Conservation (phyloP, 2,113 vertebrate species). For the Rousettus leschenaultii region DNA sequence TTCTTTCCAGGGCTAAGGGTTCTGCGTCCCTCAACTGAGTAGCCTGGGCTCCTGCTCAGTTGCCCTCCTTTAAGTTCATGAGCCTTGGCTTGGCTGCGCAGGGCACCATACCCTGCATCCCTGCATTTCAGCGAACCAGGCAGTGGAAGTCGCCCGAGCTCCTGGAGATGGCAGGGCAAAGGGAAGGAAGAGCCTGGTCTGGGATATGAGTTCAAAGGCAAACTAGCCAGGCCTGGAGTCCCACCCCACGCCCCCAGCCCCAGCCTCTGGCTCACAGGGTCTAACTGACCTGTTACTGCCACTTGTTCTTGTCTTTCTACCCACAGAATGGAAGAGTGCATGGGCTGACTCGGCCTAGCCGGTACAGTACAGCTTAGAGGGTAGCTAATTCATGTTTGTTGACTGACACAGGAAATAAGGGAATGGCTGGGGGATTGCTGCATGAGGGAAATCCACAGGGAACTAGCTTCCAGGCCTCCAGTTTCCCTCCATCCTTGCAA, state of each 20-base stretch:
- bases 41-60: neutral
- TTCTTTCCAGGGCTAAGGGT: neutral
- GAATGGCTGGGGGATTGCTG: neutral
- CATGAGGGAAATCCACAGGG: neutral
- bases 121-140: neutral
- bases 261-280: neutral
- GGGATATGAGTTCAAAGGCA: neutral
- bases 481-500: neutral
- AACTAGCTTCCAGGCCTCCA: neutral
- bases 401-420: neutral
- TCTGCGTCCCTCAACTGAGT: neutral
- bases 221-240: neutral
- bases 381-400: neutral
- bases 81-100: neutral
- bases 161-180: neutral
- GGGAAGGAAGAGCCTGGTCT: neutral
- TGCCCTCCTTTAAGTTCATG: neutral
- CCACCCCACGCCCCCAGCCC: neutral
- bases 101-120: neutral
- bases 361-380: neutral
- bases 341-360: neutral
- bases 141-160: neutral
- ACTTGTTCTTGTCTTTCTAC: neutral
- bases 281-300: neutral
- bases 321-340: neutral